Conservation (phyloP, 2,888 invertebrate species). For the Parasteatoda lunata region DNA sequence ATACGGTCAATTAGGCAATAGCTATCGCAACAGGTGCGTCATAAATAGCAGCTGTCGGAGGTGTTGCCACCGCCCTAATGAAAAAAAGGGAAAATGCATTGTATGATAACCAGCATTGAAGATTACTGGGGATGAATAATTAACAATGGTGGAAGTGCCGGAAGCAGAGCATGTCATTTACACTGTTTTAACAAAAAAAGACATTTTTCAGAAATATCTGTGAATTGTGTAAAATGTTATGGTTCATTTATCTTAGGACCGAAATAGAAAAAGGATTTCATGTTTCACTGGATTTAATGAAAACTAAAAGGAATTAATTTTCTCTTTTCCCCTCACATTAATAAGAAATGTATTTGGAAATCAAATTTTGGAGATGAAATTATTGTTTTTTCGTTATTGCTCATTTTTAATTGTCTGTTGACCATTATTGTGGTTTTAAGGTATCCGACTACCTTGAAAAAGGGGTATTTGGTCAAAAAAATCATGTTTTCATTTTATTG, state of each 20-base stretch:
- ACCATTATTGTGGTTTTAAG: no score
- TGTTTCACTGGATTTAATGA: no score
- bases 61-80: constrained; percentile 3
- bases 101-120: background rate
- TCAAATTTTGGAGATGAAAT: no score
- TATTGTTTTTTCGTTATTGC: no score
- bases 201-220: background rate
- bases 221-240: background rate
- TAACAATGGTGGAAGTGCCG: constrained; percentile 2
- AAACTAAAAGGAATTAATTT: no score
- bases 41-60: background rate
- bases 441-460: no score
- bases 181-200: background rate
- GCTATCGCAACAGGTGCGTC: background rate
- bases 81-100: background rate
- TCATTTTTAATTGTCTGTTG: no score
- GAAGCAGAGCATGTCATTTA: background rate
- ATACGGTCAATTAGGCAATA: background rate
- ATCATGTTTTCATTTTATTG: no score
- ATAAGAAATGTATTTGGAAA: no score
- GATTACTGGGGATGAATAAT: background rate
- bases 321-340: no score
- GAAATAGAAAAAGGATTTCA: no score
- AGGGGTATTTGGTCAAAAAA: no score
- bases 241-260: background rate